Conservation (phyloP, 1,140 invertebrate genomes). For the Cydia splendana region DNA sequence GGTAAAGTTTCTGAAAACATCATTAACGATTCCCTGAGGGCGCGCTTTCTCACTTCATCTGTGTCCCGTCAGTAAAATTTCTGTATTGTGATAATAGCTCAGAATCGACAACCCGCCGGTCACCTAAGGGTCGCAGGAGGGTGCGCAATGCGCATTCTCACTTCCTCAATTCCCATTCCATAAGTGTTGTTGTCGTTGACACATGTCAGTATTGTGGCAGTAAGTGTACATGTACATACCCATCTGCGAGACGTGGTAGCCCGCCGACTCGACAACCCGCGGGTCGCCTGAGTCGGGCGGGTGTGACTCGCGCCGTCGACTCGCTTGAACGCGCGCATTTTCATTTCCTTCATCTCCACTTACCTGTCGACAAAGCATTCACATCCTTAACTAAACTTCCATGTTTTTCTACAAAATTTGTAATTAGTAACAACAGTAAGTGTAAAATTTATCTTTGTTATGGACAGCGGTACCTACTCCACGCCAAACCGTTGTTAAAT, state of each 20-base stretch:
- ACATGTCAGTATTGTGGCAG: too few species aligned
- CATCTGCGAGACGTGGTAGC: slow-evolving; percentile 49
- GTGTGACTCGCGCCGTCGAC: background rate
- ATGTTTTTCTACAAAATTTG: background rate
- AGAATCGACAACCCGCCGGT: too few species aligned
- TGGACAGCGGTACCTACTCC: background rate
- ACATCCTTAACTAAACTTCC: slow-evolving; percentile 6
- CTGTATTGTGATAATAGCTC: too few species aligned
- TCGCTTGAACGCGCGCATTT: background rate
- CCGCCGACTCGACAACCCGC: slow-evolving; percentile 34
- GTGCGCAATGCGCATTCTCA: too few species aligned
- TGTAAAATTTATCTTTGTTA: background rate
- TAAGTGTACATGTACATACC: slow-evolving; percentile 44
- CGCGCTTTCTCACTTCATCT: background rate
- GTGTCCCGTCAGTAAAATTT: too few species aligned
- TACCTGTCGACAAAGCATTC: slow-evolving; percentile 22
- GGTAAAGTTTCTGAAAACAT: too few species aligned
- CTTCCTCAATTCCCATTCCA: too few species aligned
- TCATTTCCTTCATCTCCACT: slow-evolving; percentile 13
- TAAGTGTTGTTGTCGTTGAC: too few species aligned
- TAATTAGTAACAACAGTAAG: background rate
- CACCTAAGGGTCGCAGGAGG: too few species aligned
- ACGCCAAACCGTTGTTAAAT: background rate
- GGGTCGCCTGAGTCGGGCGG: background rate
- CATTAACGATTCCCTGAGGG: background rate